Percentiles rank a stretch among this genome's conserved stretches.
Conservation (phyloP, 2,888 invertebrate genomes). For the Zaprionus bogoriensis region DNA sequence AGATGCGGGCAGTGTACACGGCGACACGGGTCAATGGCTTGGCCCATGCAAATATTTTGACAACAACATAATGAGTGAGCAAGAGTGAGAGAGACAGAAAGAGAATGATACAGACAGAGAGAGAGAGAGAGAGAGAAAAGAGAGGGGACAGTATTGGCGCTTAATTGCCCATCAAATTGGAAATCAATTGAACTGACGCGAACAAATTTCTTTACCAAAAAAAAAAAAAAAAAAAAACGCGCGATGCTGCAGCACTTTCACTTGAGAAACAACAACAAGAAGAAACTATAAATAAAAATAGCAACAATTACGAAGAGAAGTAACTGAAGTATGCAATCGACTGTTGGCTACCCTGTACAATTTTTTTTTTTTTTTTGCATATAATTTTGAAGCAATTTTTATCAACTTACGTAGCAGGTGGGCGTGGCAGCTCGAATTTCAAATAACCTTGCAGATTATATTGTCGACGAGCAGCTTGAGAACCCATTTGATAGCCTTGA, state of each 20-base stretch:
- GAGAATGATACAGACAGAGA: not conserved
- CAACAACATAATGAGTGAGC: too few species aligned
- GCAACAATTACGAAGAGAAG: not conserved
- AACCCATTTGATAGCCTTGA: too few species aligned
- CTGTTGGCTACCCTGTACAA: not conserved
- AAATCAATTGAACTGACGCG: constrained; percentile 49
- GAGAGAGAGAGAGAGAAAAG: not conserved
- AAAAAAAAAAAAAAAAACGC: constrained; percentile 9
- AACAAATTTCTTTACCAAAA: constrained; percentile 9
- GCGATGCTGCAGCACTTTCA: constrained; percentile 15
- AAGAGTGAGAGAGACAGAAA: not conserved
- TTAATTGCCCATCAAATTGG: constrained; percentile 37
- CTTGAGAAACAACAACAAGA: not conserved
- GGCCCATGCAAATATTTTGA: constrained; percentile 51
- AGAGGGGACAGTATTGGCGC: not conserved
- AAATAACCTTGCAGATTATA: too few species aligned
- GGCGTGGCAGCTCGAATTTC: too few species aligned
- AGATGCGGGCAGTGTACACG: constrained; percentile 46
- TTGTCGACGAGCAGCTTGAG: too few species aligned
- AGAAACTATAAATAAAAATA: not conserved
- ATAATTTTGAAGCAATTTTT: too few species aligned
- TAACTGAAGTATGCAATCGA: not conserved
- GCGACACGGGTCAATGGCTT: constrained; percentile 52
- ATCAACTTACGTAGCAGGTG: too few species aligned
- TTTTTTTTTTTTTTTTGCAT: too few species aligned